Conservation (phyloP, 2,888 invertebrate genomes). For the Chelonus formosanus region DNA sequence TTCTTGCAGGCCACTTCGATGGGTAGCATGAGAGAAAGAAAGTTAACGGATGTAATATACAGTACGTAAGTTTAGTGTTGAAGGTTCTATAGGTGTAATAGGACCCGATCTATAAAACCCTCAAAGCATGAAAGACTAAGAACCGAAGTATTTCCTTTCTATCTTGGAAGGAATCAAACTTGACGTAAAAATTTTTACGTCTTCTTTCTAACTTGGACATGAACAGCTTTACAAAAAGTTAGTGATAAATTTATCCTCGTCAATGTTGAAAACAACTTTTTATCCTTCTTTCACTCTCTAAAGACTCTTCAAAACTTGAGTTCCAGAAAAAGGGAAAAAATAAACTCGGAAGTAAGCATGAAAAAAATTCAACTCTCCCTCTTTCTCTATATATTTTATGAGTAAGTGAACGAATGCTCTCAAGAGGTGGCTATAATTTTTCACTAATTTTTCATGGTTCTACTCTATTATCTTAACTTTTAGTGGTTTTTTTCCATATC, state of each 20-base stretch:
- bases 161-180: conserved; percentile 11
- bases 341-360: not conserved
- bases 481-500: not conserved
- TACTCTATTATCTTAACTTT: not conserved
- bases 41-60: conserved; percentile 27
- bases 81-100: not conserved
- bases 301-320: conserved; percentile 8
- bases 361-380: conserved; percentile 13
- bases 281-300: not conserved
- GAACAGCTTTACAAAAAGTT: not conserved
- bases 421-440: no score
- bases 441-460: no score
- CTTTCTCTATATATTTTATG: conserved; percentile 15
- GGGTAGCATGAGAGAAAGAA: conserved; percentile 12
- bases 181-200: conserved; percentile 19
- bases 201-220: not conserved
- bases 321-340: not conserved
- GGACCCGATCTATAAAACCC: conserved; percentile 15
- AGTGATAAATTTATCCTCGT: not conserved
- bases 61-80: not conserved
- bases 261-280: conserved; percentile 7
- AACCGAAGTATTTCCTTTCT: not conserved
- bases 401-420: conserved; percentile 30
- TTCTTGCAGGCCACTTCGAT: conserved; percentile 30
- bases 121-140: not conserved